phyloP scores from a whole-genome alignment of 2,888 invertebrate species.

The Hirudinaria manillensis region DNA sequence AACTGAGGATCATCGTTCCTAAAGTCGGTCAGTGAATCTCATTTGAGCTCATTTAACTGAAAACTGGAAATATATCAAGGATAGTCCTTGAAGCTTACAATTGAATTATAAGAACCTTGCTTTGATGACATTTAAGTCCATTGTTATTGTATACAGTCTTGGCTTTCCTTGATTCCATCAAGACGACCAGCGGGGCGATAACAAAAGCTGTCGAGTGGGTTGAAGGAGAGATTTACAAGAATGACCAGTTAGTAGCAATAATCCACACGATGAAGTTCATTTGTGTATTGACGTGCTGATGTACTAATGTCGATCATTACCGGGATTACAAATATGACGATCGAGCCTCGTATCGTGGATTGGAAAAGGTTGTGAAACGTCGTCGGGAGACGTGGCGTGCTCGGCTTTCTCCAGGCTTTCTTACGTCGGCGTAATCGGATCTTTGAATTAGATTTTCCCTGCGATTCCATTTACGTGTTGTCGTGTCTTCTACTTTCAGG shows the following conservation, averaged over 20 bases:
- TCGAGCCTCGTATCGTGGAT: too few relatives aligned
- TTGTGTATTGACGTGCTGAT: too few relatives aligned
- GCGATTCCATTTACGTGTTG: too few relatives aligned
- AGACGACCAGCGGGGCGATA: background rate
- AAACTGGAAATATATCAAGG: background rate
- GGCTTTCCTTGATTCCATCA: background rate
- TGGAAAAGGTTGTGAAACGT: too few relatives aligned
- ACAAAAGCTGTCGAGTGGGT: background rate
- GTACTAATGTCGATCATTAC: too few relatives aligned
- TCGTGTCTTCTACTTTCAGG: too few relatives aligned
- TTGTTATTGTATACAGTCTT: background rate
- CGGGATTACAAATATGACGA: too few relatives aligned
- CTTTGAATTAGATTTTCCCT: too few relatives aligned
- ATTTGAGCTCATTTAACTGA: background rate
- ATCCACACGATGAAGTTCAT: background rate
- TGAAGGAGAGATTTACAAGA: background rate
- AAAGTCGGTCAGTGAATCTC: constrained; percentile 22
- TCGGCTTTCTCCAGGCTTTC: too few relatives aligned
- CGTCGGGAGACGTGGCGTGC: too few relatives aligned
- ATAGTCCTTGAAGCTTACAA: background rate
- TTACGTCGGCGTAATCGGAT: too few relatives aligned
- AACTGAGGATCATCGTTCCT: constrained; percentile 81
- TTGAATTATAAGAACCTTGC: background rate
- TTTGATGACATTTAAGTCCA: too few relatives aligned
- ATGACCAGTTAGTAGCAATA: background rate